These are phyloP conservation scores for Unio delphinus DNA, from an alignment of 2,888 invertebrate genomes.

Conservation along the genomic window DNA sequence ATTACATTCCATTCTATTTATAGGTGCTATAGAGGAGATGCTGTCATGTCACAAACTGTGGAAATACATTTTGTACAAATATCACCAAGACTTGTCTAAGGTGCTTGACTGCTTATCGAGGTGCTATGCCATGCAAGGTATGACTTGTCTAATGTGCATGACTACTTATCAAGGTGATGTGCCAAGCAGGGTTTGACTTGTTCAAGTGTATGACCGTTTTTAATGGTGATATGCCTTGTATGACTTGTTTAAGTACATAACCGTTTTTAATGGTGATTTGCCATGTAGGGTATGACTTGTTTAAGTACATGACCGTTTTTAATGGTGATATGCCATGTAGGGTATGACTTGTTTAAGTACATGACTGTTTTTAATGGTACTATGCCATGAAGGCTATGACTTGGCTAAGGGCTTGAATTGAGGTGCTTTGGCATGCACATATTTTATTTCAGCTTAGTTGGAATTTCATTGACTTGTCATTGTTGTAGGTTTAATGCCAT, in stretches of 20 bases:
- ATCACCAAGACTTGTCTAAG: constrained; percentile 74
- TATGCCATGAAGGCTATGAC: too few species aligned
- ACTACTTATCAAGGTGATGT: neutral
- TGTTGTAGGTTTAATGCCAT: too few species aligned
- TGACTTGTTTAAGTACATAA: too few species aligned
- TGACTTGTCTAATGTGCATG: constrained; percentile 9
- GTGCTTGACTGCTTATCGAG: constrained; percentile 74
- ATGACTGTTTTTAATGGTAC: neutral
- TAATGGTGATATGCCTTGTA: too few species aligned
- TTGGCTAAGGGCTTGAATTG: neutral
- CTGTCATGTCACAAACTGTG: constrained; percentile 73
- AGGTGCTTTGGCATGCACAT: too few species aligned
- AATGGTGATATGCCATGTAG: constrained; percentile 42
- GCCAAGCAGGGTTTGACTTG: too few species aligned
- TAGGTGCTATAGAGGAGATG: constrained; percentile 72
- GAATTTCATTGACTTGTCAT: too few species aligned
- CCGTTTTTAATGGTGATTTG: too few species aligned
- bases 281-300: too few species aligned
- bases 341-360: constrained; percentile 67
- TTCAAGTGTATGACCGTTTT: too few species aligned
- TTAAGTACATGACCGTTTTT: too few species aligned
- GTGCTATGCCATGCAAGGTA: constrained; percentile 75
- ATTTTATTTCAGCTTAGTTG: too few species aligned
- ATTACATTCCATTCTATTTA: constrained; percentile 8
- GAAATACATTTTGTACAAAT: constrained; percentile 73